Evolutionary conservation across 2,888 invertebrate genomes (phyloP).

Genomic region (Melanotus villosus): DNA sequence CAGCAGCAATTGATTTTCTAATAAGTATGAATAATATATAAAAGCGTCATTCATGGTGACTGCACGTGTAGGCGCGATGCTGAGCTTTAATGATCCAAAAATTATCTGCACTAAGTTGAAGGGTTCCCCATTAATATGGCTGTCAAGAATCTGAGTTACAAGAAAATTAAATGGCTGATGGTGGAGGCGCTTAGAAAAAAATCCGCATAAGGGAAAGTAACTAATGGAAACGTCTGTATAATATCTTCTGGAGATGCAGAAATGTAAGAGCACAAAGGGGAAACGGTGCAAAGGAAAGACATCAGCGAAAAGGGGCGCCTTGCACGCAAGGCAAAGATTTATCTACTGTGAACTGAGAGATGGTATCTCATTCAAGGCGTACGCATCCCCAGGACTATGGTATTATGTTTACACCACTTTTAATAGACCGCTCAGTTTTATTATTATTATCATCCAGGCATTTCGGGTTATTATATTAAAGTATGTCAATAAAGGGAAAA

Average conservation of each 20-base stretch:
- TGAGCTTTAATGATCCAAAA: not conserved
- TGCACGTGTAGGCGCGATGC: not conserved
- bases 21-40: not conserved
- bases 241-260: constrained; percentile 41
- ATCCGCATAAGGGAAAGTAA: constrained; percentile 32
- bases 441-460: constrained; percentile 39
- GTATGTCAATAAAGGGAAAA: constrained; percentile 40
- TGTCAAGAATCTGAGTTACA: constrained; percentile 18
- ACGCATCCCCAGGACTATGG: constrained; percentile 35
- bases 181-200: constrained; percentile 33
- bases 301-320: constrained; percentile 48
- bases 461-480: constrained; percentile 39
- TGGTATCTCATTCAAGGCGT: constrained; percentile 51
- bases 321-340: constrained; percentile 55
- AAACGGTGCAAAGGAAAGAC: constrained; percentile 47
- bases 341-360: constrained; percentile 54
- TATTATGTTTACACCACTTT: constrained; percentile 44
- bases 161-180: constrained; percentile 32
- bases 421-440: constrained; percentile 44
- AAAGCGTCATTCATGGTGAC: not conserved
- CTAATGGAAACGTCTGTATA: constrained; percentile 43
- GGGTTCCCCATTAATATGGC: constrained; percentile 2
- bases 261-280: constrained; percentile 41
- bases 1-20: not conserved
- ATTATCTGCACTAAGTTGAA: not conserved